Percentiles rank a stretch among this genome's conserved stretches.
Evolutionary conservation across 2,888 invertebrate genomes (phyloP).

Genomic region (Noctua janthina): DNA sequence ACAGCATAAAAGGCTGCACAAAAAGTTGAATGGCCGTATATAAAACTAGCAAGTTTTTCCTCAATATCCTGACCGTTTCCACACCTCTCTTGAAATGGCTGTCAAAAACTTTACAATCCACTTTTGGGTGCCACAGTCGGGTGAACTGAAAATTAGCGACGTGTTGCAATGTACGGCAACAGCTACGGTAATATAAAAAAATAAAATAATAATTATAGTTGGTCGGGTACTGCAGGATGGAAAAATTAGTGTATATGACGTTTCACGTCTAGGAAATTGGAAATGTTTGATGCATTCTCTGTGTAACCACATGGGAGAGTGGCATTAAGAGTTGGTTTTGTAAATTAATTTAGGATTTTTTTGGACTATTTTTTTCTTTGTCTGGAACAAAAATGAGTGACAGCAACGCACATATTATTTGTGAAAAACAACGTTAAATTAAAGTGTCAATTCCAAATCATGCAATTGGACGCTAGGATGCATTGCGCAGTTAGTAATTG

Average conservation of each 20-base stretch:
- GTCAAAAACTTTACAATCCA: not conserved
- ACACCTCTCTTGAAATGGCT: too few relatives aligned
- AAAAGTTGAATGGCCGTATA: not conserved
- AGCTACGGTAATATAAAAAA: not conserved
- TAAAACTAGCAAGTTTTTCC: not conserved
- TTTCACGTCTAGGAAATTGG: not conserved
- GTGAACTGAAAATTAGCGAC: not conserved
- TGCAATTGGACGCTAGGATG: not conserved
- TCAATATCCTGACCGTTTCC: not conserved
- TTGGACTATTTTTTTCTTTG: too few relatives aligned
- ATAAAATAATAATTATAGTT: not conserved
- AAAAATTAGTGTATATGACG: conserved; percentile 1
- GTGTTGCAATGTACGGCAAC: not conserved
- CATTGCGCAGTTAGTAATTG: not conserved
- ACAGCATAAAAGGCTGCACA: not conserved
- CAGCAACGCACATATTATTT: too few relatives aligned
- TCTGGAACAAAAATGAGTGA: too few relatives aligned
- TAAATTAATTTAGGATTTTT: too few relatives aligned
- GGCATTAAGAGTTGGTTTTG: not conserved
- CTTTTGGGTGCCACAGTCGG: not conserved
- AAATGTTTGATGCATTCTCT: not conserved
- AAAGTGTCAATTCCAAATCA: not conserved
- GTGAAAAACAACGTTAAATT: not conserved
- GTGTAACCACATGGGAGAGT: not conserved
- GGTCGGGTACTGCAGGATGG: too few relatives aligned